A percentile compares a stretch with the other conserved stretches of the same genome.
Conservation (phyloP, 2,797 vertebrate genomes). For the Crax fasciolata region DNA sequence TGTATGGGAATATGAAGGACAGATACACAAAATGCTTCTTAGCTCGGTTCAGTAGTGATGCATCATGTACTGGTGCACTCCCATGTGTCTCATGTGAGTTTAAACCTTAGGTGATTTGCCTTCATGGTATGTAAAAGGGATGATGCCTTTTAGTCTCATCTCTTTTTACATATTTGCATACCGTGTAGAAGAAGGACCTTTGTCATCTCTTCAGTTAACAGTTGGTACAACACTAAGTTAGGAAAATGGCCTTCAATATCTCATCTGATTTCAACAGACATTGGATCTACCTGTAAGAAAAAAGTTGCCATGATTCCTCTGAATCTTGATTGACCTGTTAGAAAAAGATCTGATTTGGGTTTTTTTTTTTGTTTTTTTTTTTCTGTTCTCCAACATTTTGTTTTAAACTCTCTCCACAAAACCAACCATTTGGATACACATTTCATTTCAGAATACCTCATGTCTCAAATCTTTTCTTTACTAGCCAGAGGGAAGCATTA, state of each 20-base stretch:
- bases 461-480: neutral
- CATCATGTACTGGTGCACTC: neutral
- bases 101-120: neutral
- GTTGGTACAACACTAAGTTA: neutral
- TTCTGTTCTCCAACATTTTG: neutral
- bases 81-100: neutral
- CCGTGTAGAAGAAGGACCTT: neutral
- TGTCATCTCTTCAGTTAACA: neutral
- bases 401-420: neutral
- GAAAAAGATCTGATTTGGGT: neutral
- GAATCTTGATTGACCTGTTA: neutral
- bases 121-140: neutral
- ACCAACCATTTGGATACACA: neutral
- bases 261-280: neutral
- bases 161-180: neutral
- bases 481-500: conserved; percentile 25
- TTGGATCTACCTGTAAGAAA: neutral
- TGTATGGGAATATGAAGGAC: neutral
- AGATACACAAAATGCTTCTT: neutral
- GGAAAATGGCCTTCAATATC: neutral
- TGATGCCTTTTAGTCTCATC: neutral
- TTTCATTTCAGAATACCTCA: neutral
- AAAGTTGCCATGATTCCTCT: neutral
- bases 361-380: neutral
- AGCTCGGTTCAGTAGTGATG: neutral